These are phyloP conservation scores for Nomada fabriciana DNA, from an alignment of 2,888 invertebrate genomes.

Conservation along the genomic window DNA sequence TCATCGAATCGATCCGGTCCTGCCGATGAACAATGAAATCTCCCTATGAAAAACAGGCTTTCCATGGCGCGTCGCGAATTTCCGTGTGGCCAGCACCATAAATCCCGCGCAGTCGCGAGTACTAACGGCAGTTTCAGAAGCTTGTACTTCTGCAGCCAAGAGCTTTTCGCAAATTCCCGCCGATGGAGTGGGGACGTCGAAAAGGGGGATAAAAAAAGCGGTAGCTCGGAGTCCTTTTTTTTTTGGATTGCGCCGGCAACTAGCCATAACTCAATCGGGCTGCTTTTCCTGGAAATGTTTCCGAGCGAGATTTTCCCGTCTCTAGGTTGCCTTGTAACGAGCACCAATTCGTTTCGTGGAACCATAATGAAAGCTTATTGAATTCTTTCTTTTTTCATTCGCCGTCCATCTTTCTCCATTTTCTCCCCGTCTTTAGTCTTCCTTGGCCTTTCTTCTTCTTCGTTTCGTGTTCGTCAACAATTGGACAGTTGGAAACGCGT, in stretches of 20 bases:
- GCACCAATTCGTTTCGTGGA: conserved; percentile 37
- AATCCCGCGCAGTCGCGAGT: conserved; percentile 48
- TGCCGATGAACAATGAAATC: conserved; percentile 23
- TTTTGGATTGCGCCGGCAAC: conserved; percentile 29
- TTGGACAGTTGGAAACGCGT: background rate
- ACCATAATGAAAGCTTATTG: conserved; percentile 47
- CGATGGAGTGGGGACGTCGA: conserved; percentile 39
- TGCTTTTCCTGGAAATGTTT: conserved; percentile 44
- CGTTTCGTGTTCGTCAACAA: background rate
- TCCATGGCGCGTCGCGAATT: conserved; percentile 35
- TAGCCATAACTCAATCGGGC: conserved; percentile 56
- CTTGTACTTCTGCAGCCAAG: conserved; percentile 46
- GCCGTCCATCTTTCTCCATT: too few species aligned
- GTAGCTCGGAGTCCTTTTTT: background rate
- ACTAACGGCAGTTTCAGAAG: conserved; percentile 58
- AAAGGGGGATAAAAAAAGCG: background rate
- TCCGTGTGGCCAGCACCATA: conserved; percentile 34
- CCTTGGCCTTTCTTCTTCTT: too few species aligned
- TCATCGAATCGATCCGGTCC: conserved; percentile 27
- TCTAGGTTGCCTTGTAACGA: conserved; percentile 38
- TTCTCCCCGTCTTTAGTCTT: background rate
- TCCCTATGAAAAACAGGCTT: conserved; percentile 39
- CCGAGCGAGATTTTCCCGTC: conserved; percentile 47
- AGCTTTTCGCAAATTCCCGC: conserved; percentile 58
- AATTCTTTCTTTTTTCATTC: conserved; percentile 10